Evolutionary conservation across 2,113 vertebrate species (phyloP).

Genomic region (Bos taurus): DNA sequence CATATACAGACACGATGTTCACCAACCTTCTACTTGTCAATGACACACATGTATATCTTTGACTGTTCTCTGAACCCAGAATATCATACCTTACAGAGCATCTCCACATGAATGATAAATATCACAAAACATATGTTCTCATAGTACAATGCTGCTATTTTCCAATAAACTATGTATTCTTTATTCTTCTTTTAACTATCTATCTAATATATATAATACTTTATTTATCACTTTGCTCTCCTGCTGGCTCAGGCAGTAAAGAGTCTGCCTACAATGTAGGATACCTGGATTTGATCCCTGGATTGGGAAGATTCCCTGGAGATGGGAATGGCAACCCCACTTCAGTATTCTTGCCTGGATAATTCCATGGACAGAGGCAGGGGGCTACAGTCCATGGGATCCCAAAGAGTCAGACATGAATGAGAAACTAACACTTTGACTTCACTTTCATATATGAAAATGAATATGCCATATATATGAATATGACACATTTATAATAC

Average conservation of each 20-base stretch:
- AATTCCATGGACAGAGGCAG: not conserved
- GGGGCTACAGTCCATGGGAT: not conserved
- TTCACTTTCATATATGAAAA: not conserved
- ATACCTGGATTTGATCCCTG: not conserved
- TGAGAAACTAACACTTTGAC: not conserved
- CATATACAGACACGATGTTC: rapidly evolving
- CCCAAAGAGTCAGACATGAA: not conserved
- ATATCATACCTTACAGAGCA: not conserved
- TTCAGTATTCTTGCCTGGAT: not conserved
- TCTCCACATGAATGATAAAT: not conserved
- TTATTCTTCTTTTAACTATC: not conserved
- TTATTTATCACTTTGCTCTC: not conserved
- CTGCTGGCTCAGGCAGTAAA: not conserved
- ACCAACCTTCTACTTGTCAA: not conserved
- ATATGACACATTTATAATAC: not conserved
- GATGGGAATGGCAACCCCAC: not conserved
- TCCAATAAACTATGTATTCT: not conserved
- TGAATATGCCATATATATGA: not conserved
- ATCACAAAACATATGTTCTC: not conserved
- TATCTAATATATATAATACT: not conserved
- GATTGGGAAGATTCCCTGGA: not conserved
- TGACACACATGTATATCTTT: not conserved
- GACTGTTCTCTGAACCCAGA: not conserved
- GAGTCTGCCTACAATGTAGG: not conserved
- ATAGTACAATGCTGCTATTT: not conserved